Base-by-base conservation (phyloP, 2,888 invertebrate species). In the Acanthacorydalis orientalis region DNA sequence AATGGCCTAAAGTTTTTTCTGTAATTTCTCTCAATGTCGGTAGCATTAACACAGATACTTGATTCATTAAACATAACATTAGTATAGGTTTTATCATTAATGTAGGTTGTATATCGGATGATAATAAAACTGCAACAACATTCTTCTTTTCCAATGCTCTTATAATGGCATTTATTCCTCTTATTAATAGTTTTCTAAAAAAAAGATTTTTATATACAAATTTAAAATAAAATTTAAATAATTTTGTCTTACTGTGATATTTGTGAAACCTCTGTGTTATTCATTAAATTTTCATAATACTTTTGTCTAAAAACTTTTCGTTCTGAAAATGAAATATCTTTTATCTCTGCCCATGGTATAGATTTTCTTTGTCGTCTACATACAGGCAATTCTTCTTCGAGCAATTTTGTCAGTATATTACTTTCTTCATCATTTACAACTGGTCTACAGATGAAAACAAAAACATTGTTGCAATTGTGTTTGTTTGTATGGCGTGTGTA, bases 251-350 rank as follows among this genome's bases (percentile, higher is more conserved):
- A 40, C 47, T 45, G 45, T 10, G 16, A 16, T 41, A 4, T 12
- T 37, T 37, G 12, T n/a, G 12, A 37, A 37, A 31, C 41, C 32
- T 10, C 23, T 15, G 15, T 41, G 15, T 7, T 31, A 23, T 8
- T 23, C 15, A 14, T 12, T 31, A 32, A 12, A 1, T 23, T 23
- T 8, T 37, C 31, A n/a, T 14, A n/a, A 15, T 23, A 16, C 7
- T 47, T 47, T 12, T 42, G 23, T 31, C 47, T 31, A 47, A 42
- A 47, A 10, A 33, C 42, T 23, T 43, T 47, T 9, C 47, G 43
- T 37, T 47, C 34, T 3, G 15, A 16, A 34, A 16, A 33, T n/a
- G 42, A 23, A 15, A 47, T 11, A 23, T 7, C 11, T 47, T 35
- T 42, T 32, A 47, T 34, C 15, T 35, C 23, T 1, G 10, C 10